phyloP scores from a whole-genome alignment of 2,113 vertebrate species.

The Antechinus flavipes region DNA sequence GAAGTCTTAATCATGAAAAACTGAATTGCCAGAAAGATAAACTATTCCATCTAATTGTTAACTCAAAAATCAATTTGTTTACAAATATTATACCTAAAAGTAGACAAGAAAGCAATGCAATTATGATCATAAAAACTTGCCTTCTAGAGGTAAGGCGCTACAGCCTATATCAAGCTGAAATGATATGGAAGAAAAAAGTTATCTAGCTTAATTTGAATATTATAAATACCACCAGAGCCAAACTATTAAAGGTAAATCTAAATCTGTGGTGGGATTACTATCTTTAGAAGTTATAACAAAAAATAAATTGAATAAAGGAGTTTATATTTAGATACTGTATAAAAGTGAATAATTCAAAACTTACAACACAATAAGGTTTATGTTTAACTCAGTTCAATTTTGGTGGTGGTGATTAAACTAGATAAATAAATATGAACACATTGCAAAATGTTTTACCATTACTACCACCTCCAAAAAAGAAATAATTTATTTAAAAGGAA shows the following conservation, averaged over 20 bases:
- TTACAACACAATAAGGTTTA: background rate
- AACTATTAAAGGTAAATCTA: background rate
- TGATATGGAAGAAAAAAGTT: background rate
- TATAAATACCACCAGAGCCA: background rate
- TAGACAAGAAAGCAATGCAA: background rate
- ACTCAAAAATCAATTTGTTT: background rate
- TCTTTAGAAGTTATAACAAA: background rate
- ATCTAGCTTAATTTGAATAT: background rate
- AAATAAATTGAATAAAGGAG: background rate
- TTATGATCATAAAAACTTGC: background rate
- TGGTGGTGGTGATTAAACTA: background rate
- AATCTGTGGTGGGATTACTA: background rate
- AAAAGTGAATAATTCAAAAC: background rate
- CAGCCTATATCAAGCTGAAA: background rate
- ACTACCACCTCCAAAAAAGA: conserved; percentile 18
- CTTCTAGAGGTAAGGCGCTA: background rate
- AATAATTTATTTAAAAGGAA: conserved; percentile 34
- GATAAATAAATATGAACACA: background rate
- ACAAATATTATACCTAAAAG: background rate
- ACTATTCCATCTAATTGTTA: conserved; percentile 12
- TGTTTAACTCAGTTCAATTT: background rate
- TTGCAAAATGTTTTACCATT: background rate
- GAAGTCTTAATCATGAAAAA: conserved; percentile 3
- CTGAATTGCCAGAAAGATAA: background rate
- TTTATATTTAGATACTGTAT: background rate